Conservation (phyloP, 2,797 vertebrate species). For the Lycodopsis pacificus region DNA sequence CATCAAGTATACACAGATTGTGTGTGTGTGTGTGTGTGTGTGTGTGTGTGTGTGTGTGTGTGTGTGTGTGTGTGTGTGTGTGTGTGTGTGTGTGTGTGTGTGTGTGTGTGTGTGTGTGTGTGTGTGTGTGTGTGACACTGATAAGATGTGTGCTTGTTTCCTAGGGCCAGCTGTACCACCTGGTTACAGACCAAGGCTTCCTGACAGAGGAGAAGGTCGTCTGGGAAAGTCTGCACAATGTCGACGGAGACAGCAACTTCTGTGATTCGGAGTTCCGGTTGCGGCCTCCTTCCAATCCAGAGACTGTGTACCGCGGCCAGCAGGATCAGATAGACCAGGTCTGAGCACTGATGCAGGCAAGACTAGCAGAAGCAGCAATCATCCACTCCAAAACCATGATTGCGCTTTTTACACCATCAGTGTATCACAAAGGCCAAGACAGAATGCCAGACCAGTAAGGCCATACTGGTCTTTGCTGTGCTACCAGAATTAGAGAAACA, state of each 20-base stretch:
- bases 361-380: conserved; percentile 43
- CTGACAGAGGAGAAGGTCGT: conserved; percentile 98
- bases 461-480: background rate
- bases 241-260: conserved; percentile 98
- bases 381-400: conserved; percentile 7
- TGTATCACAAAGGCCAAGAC: background rate
- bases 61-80: background rate
- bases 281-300: conserved; percentile 95
- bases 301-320: conserved; percentile 95
- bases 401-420: conserved; percentile 6
- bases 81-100: background rate
- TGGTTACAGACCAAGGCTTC: conserved; percentile 99
- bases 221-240: conserved; percentile 99
- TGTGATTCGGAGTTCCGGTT: conserved; percentile 96
- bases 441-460: background rate
- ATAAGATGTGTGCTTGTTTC: conserved; percentile 6
- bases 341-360: conserved; percentile 62
- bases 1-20: background rate
- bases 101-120: background rate
- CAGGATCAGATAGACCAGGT: conserved; percentile 99
- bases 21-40: background rate
- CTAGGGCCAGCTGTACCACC: conserved; percentile 95
- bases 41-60: background rate
- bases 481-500: background rate
- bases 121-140: background rate